These are phyloP conservation scores for Pipistrellus pipistrellus DNA, from an alignment of 2,797 vertebrate genomes.

Conservation along the genomic window DNA sequence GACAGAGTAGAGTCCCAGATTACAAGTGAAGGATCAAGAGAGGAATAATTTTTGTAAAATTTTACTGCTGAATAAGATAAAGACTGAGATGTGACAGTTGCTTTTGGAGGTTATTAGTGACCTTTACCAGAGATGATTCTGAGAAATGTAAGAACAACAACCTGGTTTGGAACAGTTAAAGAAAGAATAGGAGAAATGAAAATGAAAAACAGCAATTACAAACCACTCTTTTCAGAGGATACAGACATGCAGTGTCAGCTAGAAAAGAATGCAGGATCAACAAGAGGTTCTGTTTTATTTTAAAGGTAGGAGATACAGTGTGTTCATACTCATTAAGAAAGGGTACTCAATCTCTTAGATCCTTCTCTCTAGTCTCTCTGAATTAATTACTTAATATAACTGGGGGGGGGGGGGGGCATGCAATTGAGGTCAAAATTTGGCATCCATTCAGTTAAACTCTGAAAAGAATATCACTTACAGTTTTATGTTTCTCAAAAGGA, in stretches of 20 bases:
- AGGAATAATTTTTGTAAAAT: not conserved
- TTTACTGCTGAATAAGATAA: not conserved
- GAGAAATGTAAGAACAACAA: not conserved
- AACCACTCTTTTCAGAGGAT: conserved; percentile 3
- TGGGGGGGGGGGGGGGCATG: not conserved
- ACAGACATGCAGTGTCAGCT: not conserved
- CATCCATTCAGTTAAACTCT: conserved; percentile 53
- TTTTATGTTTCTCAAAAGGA: conserved; percentile 26
- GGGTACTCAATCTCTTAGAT: not conserved
- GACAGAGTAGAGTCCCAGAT: not conserved
- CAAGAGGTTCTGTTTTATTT: not conserved
- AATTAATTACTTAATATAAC: conserved; percentile 1
- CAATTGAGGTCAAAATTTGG: not conserved
- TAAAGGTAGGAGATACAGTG: not conserved
- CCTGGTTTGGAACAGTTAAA: not conserved
- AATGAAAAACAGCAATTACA: conserved; percentile 5
- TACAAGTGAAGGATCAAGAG: not conserved
- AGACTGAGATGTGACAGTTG: not conserved
- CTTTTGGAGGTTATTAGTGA: not conserved
- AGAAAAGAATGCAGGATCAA: not conserved
- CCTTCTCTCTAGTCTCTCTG: not conserved
- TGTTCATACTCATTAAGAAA: not conserved
- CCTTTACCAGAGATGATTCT: not conserved
- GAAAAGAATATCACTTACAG: conserved; percentile 46
- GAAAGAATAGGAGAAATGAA: not conserved